Evolutionary conservation across 1,140 invertebrate genomes (phyloP), one percentile per base, ranked within the genome.

Genomic region (Geopemphigus sp.): DNA sequence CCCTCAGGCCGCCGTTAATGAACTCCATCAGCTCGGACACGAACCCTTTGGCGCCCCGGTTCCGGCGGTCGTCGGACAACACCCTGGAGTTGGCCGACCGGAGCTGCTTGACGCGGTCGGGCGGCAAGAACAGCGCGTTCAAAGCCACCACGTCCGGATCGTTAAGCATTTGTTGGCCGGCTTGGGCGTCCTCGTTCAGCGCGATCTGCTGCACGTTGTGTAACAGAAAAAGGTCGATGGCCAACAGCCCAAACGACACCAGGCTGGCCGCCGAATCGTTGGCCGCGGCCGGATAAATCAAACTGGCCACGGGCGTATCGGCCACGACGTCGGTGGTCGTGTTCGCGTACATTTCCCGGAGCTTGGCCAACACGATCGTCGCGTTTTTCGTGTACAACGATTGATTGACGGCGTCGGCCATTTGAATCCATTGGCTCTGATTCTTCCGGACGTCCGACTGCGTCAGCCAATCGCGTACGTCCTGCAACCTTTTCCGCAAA

Each of bases 141-240:
- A 89, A 86, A 0, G 89, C 88, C 12, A 88, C 87, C 14, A 88
- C 87, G 26, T 88, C 87, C 0, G 88, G 88, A 82, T 89, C 88
- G 50, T 85, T 85, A 73, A 87, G 54, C 86, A 88, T 87, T 73
- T 86, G 86, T 5, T 83, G 82, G 0, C 86, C 83, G 0, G 85
- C 83, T n/a, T 83, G 80, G 26, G 86, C 85, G 85, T 88, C 83
- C 14, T 86, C 87, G 82, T 88, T 87, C 86, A 87, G 87, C 0
- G 87, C 87, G 84, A 88, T 87, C 15, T 87, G 83, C 82, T 90
- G 89, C 54, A 90, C 88, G 83, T 89, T 89, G 83, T 89, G 88
- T 8, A 90, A 81, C 32, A 90, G 82, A 84, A 90, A 87, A 1
- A 90, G 86, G 83, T 89, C 89, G 80, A 90, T 84, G 0, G 88